Percentiles rank a stretch among this genome's conserved stretches.
Evolutionary conservation across 2,888 invertebrate species (phyloP).

Genomic region (Chrysopilus asiliformis): DNA sequence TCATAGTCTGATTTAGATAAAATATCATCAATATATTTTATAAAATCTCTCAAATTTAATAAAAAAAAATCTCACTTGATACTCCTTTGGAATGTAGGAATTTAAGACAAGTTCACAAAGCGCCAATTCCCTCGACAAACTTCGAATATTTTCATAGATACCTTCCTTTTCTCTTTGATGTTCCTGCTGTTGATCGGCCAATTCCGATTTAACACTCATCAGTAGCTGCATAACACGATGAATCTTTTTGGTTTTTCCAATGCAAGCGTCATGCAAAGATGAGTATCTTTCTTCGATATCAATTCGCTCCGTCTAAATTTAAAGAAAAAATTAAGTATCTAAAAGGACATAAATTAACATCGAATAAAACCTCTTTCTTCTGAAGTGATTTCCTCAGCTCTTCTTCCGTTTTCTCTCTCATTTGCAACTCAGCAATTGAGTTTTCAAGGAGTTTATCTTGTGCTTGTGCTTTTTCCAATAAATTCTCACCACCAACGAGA

Average conservation of each 20-base stretch:
- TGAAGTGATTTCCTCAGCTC: slow-evolving; percentile 67
- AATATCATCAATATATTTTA: too few relatives aligned
- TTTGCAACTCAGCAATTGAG: slow-evolving; percentile 69
- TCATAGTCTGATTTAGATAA: slow-evolving; percentile 69
- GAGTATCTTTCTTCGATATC: slow-evolving; percentile 93
- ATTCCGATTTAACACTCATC: slow-evolving; percentile 71
- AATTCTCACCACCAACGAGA: slow-evolving; percentile 93
- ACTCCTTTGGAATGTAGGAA: slow-evolving; percentile 85
- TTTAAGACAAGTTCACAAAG: slow-evolving; percentile 84
- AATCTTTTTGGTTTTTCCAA: slow-evolving; percentile 83
- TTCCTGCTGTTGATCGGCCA: slow-evolving; percentile 80
- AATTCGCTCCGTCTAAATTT: slow-evolving; percentile 61
- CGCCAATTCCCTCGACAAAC: slow-evolving; percentile 79
- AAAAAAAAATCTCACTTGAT: slow-evolving; percentile 52
- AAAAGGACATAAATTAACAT: slow-evolving; percentile 5
- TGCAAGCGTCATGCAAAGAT: slow-evolving; percentile 86
- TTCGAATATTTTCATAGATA: slow-evolving; percentile 81
- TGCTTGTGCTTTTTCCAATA: slow-evolving; percentile 90
- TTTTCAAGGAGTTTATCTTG: slow-evolving; percentile 83
- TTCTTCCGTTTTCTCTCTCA: slow-evolving; percentile 63
- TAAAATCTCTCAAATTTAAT: too few relatives aligned
- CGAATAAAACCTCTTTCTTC: slow-evolving; percentile 59
- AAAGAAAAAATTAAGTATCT: slow-evolving; percentile 15
- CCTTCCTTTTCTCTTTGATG: slow-evolving; percentile 97
- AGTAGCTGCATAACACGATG: slow-evolving; percentile 78